Evolutionary conservation across 2,888 invertebrate genomes (phyloP).

Genomic region (Catocala fraxini): DNA sequence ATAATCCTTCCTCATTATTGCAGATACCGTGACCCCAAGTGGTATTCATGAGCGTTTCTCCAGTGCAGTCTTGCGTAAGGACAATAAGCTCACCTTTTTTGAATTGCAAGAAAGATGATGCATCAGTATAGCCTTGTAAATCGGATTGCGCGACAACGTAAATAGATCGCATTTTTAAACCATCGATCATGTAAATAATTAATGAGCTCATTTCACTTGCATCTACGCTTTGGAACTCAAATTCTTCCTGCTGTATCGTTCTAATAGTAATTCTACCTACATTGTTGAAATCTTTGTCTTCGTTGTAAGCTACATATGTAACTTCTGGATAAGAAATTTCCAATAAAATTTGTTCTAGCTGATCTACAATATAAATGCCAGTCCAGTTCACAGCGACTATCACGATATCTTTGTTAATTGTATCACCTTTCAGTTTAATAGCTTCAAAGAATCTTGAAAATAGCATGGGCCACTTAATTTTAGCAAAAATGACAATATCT

Average conservation of each 20-base stretch:
- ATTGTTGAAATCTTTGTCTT: constrained; percentile 79
- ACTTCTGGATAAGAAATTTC: constrained; percentile 96
- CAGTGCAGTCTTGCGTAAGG: constrained; percentile 91
- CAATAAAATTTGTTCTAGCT: constrained; percentile 95
- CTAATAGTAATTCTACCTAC: constrained; percentile 91
- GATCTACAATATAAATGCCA: constrained; percentile 97
- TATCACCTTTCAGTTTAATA: constrained; percentile 91
- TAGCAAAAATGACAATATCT: constrained; percentile 96
- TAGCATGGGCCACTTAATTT: constrained; percentile 97
- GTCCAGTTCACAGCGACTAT: constrained; percentile 98
- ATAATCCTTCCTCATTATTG: constrained; percentile 92
- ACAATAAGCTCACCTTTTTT: constrained; percentile 94
- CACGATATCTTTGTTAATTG: constrained; percentile 90
- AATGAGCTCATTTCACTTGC: constrained; percentile 95
- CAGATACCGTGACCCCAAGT: constrained; percentile 92
- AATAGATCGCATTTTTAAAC: constrained; percentile 94
- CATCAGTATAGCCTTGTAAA: constrained; percentile 85
- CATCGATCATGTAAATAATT: constrained; percentile 94
- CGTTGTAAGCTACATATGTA: constrained; percentile 90
- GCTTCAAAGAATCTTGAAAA: constrained; percentile 98
- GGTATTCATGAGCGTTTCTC: constrained; percentile 91
- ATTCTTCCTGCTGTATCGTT: constrained; percentile 96
- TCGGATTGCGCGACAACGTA: constrained; percentile 93
- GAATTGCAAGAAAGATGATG: constrained; percentile 87
- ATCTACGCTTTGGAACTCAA: constrained; percentile 95